These are phyloP conservation scores for Falco biarmicus DNA, from an alignment of 2,797 vertebrate genomes.

Conservation along the genomic window DNA sequence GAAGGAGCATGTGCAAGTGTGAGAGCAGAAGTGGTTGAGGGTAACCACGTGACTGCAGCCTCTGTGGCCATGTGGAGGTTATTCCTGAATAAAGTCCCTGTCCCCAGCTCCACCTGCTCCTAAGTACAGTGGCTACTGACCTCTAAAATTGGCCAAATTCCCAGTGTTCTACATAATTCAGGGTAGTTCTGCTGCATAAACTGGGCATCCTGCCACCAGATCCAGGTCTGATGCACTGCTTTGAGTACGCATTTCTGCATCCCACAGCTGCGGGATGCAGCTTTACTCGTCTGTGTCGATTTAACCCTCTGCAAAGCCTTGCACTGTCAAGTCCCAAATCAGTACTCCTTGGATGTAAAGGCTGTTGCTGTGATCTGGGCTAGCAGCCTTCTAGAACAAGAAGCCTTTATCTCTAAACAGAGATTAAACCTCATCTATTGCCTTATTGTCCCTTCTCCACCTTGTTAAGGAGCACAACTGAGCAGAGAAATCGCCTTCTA, in stretches of 20 bases:
- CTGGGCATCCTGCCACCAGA: constrained; percentile 46
- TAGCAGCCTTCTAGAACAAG: neutral
- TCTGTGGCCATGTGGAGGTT: neutral
- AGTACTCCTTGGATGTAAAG: neutral
- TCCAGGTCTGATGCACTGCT: neutral
- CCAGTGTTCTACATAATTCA: constrained; percentile 52
- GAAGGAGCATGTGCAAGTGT: constrained; percentile 31
- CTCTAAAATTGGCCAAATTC: constrained; percentile 53
- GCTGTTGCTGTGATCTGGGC: neutral
- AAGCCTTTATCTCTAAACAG: neutral
- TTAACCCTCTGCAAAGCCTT: neutral
- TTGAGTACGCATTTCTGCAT: neutral
- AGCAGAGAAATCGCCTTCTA: neutral
- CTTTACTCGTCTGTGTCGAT: neutral
- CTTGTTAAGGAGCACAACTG: neutral
- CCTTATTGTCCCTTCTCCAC: neutral
- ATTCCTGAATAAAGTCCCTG: constrained; percentile 24
- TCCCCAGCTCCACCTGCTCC: neutral
- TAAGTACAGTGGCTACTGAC: neutral
- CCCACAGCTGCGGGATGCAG: neutral
- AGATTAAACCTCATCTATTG: neutral
- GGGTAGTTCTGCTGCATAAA: constrained; percentile 49
- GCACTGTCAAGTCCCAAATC: neutral
- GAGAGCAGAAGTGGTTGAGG: neutral
- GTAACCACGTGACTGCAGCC: neutral